Base-by-base conservation (phyloP, 1,140 invertebrate genomes). In the Spodoptera litura region DNA sequence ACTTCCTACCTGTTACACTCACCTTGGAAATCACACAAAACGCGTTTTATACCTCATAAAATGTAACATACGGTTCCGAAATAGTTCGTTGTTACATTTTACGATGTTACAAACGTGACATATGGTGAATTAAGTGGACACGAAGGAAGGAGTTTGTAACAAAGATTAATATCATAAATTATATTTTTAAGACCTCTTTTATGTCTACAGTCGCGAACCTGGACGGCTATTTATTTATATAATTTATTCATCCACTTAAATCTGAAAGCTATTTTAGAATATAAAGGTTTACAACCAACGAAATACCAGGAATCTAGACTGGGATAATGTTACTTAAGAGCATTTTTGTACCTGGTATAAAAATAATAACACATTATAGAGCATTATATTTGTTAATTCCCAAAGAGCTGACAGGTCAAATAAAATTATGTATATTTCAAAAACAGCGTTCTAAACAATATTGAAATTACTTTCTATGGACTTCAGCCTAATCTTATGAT, bases 111-210 rank as follows among this genome's bases (percentile, higher is more conserved):
- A 49, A 66, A 49, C 62, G 49, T 70, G 66, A 70, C 66, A 70
- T 52, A 70, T 70, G 49, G 49, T 25, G 52, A 31, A 70, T 53
- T 53, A 70, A 70, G 20, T 5, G 49, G 66, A 51, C 66, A 31
- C 27, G 11, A n/a, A 20, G 49, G 49, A 53, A 53, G 31, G 13
- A 11, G 10, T 31, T n/a, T 27, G 10, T 0, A 15, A 31, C 25
- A 74, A 44, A 74, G 31, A 38, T 25, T 27, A 27, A 52, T 74
- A 61, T 74, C 51, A 74, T 74, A 74, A 74, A 74, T 74, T 61
- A 74, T 74, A 44, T 61, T 74, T 68, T 74, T 74, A 74, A 61
- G 20, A 61, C 56, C 15, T 44, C 38, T 35, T 72, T 56, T 72
- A 72, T 72, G 53, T n/a, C 20, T 44, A 10, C 31, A 58, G 53